Evolutionary conservation across 1,140 invertebrate species (phyloP).

Genomic region (Zophobas atratus): DNA sequence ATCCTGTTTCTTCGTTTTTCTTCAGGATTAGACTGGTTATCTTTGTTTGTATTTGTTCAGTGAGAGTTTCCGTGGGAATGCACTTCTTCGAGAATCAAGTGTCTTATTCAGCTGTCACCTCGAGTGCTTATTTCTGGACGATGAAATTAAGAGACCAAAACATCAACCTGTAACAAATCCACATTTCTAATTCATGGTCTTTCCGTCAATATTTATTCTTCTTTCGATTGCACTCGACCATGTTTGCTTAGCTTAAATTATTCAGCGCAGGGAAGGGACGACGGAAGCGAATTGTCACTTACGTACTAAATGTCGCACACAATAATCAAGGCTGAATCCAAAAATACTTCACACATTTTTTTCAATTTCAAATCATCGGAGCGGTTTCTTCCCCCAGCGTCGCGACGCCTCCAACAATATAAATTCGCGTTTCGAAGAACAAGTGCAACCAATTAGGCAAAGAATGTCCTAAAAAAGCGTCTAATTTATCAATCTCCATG

Average conservation of each 20-base stretch:
- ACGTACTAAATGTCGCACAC: slow-evolving; percentile 1
- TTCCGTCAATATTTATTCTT: slow-evolving; percentile 54
- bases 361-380: too few relatives aligned
- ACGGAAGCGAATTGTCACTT: slow-evolving; percentile 23
- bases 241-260: slow-evolving; percentile 54
- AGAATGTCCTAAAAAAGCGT: too few relatives aligned
- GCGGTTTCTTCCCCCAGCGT: too few relatives aligned
- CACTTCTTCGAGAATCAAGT: slow-evolving; percentile 37
- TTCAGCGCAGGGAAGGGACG: slow-evolving; percentile 20
- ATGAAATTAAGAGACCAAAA: slow-evolving; percentile 46
- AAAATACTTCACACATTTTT: too few relatives aligned
- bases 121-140: slow-evolving; percentile 47
- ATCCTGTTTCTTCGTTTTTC: slow-evolving; percentile 3
- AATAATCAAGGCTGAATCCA: neutral
- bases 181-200: slow-evolving; percentile 52
- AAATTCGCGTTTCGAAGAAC: too few relatives aligned
- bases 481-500: too few relatives aligned
- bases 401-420: too few relatives aligned
- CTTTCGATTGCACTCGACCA: slow-evolving; percentile 48
- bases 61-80: slow-evolving; percentile 50
- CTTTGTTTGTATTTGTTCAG: slow-evolving; percentile 25
- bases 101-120: slow-evolving; percentile 50
- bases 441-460: too few relatives aligned
- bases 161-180: slow-evolving; percentile 44
- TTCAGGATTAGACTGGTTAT: slow-evolving; percentile 21